These are phyloP conservation scores for Ctena decussata DNA, from an alignment of 2,888 invertebrate genomes.

Conservation along the genomic window DNA sequence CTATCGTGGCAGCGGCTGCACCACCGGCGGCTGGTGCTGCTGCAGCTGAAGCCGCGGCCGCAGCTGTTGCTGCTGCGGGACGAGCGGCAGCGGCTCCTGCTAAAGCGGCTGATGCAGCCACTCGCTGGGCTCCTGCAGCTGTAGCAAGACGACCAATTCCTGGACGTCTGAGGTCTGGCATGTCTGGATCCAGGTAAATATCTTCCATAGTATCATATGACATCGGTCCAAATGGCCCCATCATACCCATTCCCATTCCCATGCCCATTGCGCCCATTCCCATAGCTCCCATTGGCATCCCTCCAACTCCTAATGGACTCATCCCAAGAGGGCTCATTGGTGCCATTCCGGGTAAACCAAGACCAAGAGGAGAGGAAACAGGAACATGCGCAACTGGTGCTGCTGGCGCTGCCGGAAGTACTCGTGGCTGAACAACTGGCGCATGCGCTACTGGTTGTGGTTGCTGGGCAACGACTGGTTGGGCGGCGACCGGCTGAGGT, in stretches of 20 bases:
- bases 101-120: background rate
- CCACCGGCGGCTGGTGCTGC: background rate
- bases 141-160: background rate
- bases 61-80: background rate
- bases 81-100: background rate
- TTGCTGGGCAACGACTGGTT: background rate
- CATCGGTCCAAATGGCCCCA: background rate
- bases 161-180: background rate
- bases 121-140: background rate
- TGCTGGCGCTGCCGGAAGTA: background rate
- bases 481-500: background rate
- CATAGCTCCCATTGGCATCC: background rate
- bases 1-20: background rate
- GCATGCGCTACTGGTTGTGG: background rate
- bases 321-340: background rate
- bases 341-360: too few species aligned
- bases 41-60: background rate
- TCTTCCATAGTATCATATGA: background rate
- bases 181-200: background rate
- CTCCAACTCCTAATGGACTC: background rate
- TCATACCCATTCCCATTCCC: background rate
- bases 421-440: background rate
- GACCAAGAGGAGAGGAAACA: background rate
- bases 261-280: background rate
- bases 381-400: background rate